Percentiles rank a stretch among this genome's conserved stretches.
phyloP scores from a whole-genome alignment of 2,113 vertebrate genomes.

The human region DNA sequence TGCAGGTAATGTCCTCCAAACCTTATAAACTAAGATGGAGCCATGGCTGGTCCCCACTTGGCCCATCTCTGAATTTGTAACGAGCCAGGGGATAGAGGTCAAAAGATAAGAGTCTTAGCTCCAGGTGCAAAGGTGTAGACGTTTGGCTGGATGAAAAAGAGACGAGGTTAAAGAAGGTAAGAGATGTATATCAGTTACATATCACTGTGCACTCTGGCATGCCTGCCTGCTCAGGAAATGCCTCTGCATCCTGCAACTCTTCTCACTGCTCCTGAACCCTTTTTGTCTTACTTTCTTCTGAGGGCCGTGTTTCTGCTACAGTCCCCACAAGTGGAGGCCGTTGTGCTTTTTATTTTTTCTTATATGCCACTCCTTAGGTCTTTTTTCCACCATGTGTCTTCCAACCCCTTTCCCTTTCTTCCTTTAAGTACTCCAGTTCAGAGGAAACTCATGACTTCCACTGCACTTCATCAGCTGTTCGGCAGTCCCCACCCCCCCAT shows the following conservation, averaged over 20 bases:
- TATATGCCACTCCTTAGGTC: not conserved
- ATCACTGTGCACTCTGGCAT: not conserved
- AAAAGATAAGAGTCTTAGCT: slow-evolving; percentile 58
- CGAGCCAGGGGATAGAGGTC: slow-evolving; percentile 45
- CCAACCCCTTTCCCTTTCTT: not conserved
- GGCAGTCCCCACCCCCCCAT: accelerated
- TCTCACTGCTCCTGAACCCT: not conserved
- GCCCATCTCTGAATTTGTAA: slow-evolving; percentile 34
- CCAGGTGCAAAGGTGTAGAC: slow-evolving; percentile 50
- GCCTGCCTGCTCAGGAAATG: not conserved
- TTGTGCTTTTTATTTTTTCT: not conserved
- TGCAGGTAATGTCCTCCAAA: slow-evolving; percentile 45
- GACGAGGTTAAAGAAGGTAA: slow-evolving; percentile 53
- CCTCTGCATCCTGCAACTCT: not conserved
- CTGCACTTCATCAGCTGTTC: not conserved
- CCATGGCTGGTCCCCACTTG: not conserved
- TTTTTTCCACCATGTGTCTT: not conserved
- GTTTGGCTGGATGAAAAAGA: slow-evolving; percentile 45
- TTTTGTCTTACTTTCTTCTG: not conserved
- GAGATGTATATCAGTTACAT: not conserved
- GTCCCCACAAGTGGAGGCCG: no score
- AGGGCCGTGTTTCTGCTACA: not conserved
- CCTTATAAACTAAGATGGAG: not conserved
- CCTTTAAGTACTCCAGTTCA: not conserved
- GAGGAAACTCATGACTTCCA: not conserved